Conservation (phyloP, 2,888 invertebrate species). For the Podabrus alpinus region DNA sequence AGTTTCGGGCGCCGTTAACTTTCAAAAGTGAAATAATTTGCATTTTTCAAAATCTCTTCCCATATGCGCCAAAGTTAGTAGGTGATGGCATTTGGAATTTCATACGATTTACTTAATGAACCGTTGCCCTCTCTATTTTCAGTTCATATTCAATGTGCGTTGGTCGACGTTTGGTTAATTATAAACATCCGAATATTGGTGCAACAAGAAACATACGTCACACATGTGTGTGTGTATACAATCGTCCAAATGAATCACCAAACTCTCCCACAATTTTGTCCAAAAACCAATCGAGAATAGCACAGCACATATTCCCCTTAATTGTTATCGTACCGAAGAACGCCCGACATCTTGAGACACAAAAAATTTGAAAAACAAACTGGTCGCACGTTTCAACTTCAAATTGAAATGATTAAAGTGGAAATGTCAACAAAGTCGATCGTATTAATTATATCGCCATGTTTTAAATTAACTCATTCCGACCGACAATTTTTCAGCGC, state of each 20-base stretch:
- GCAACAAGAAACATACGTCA: constrained; percentile 33
- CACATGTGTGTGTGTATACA: constrained; percentile 27
- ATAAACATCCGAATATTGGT: constrained; percentile 45
- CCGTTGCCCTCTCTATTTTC: constrained; percentile 49
- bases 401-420: constrained; percentile 17
- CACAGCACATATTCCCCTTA: no score
- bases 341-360: neutral
- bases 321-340: neutral
- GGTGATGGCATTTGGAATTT: constrained; percentile 41
- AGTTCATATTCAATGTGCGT: constrained; percentile 43
- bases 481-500: constrained; percentile 6
- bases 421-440: constrained; percentile 39
- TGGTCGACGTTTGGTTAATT: constrained; percentile 44
- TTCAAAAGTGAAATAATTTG: neutral
- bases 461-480: constrained; percentile 26
- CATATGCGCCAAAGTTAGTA: constrained; percentile 38
- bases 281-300: no score
- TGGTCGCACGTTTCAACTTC: constrained; percentile 16
- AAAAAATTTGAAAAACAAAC: neutral
- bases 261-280: neutral
- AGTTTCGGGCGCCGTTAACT: neutral
- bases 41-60: neutral
- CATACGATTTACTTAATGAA: constrained; percentile 49
- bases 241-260: constrained; percentile 24
- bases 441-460: constrained; percentile 37